Conservation (phyloP, 1,140 invertebrate genomes). For the Neodiprion virginianus region DNA sequence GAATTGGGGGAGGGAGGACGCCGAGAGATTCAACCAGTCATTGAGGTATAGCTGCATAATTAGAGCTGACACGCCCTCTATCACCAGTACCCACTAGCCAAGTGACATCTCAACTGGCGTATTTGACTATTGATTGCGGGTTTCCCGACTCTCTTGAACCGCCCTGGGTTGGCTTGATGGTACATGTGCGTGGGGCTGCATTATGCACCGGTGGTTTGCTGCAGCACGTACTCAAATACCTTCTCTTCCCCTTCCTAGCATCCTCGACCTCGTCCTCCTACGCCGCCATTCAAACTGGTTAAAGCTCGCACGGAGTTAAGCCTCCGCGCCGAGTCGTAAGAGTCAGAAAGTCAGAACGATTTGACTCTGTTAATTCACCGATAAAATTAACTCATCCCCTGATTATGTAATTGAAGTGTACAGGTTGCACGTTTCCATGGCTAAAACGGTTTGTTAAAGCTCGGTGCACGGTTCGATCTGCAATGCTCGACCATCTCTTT, state of each 20-base stretch:
- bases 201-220: constrained; percentile 45
- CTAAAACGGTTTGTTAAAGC: too few relatives aligned
- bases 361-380: not conserved
- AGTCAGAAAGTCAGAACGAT: not conserved
- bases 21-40: constrained; percentile 19
- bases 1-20: not conserved
- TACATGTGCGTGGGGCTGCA: constrained; percentile 34
- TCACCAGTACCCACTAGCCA: constrained; percentile 31
- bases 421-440: too few relatives aligned
- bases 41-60: constrained; percentile 36
- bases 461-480: too few relatives aligned
- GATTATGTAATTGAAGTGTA: too few relatives aligned
- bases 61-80: constrained; percentile 36
- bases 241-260: not conserved
- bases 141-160: constrained; percentile 21
- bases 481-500: too few relatives aligned
- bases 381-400: too few relatives aligned
- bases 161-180: not conserved
- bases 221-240: constrained; percentile 45
- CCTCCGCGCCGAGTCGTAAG: not conserved
- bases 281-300: not conserved
- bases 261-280: too few relatives aligned
- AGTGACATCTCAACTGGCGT: constrained; percentile 36
- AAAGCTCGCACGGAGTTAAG: not conserved
- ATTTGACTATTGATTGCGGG: constrained; percentile 37